Conservation (phyloP, 2,888 invertebrate genomes). For the Cheilosia pagana region DNA sequence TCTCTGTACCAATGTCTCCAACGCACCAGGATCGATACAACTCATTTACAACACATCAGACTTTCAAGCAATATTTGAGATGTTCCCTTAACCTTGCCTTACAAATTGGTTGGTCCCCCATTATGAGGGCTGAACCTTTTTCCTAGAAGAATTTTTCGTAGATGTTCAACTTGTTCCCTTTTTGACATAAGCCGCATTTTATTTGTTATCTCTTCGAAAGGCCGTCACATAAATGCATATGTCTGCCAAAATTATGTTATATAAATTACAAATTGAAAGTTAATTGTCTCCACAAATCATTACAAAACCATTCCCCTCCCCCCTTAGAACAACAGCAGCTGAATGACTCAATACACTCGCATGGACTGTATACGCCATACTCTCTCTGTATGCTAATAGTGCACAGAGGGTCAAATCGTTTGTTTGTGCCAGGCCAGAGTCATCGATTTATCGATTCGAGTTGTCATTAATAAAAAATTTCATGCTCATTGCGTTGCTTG, state of each 20-base stretch:
- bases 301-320: not conserved
- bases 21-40: too few relatives aligned
- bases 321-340: not conserved
- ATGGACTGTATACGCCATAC: conserved; percentile 1
- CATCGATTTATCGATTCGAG: conserved; percentile 68
- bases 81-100: too few relatives aligned
- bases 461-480: conserved; percentile 65
- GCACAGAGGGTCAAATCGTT: conserved; percentile 42
- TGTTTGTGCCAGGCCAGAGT: conserved; percentile 19
- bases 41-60: too few relatives aligned
- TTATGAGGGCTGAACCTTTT: too few relatives aligned
- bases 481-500: conserved; percentile 52
- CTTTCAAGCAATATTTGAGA: too few relatives aligned
- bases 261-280: conserved; percentile 43
- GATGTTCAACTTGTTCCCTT: too few relatives aligned
- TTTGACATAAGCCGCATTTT: too few relatives aligned
- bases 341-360: conserved; percentile 21
- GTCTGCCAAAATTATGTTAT: not conserved
- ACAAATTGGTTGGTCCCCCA: too few relatives aligned
- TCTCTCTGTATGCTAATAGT: conserved; percentile 30
- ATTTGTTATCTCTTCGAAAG: too few relatives aligned
- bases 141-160: too few relatives aligned
- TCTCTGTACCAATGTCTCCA: too few relatives aligned
- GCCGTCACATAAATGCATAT: too few relatives aligned
- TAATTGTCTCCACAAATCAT: conserved; percentile 45